These are phyloP conservation scores for Rhyacophila evoluta DNA, from an alignment of 2,888 invertebrate species.

Conservation along the genomic window DNA sequence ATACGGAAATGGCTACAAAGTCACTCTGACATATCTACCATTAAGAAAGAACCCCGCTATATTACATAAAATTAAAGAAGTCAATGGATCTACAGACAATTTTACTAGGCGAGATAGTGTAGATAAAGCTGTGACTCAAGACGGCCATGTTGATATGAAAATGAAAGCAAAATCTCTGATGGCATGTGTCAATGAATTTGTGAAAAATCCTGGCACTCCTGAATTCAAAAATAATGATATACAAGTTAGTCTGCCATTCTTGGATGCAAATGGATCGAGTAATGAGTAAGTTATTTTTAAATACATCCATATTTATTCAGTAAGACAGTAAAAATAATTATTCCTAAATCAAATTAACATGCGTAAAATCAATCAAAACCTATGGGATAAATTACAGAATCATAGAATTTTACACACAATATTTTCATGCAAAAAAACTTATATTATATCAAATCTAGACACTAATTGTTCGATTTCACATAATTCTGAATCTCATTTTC, in stretches of 20 bases:
- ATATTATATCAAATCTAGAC: too few relatives aligned
- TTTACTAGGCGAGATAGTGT: not conserved
- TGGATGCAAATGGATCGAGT: conserved; percentile 65
- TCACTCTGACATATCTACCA: conserved; percentile 63
- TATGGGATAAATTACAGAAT: too few relatives aligned
- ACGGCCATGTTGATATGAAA: conserved; percentile 57
- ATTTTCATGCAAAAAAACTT: too few relatives aligned
- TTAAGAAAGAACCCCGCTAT: not conserved
- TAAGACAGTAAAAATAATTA: not conserved
- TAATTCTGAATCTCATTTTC: too few relatives aligned
- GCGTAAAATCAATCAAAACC: too few relatives aligned
- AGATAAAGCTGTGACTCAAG: conserved; percentile 35
- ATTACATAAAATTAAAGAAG: not conserved
- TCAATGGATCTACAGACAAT: not conserved
- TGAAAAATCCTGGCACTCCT: conserved; percentile 65
- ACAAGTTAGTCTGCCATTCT: conserved; percentile 68
- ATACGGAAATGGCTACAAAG: conserved; percentile 70
- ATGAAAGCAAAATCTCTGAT: conserved; percentile 64
- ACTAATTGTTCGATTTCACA: too few relatives aligned
- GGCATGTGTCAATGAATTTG: conserved; percentile 61
- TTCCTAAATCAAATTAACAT: too few relatives aligned
- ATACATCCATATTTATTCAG: not conserved
- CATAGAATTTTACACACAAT: too few relatives aligned
- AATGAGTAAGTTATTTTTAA: conserved; percentile 66
- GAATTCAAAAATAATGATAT: conserved; percentile 63